Evolutionary conservation across 2,113 vertebrate genomes (phyloP).

Genomic region (Acrocephalus arundinaceus): DNA sequence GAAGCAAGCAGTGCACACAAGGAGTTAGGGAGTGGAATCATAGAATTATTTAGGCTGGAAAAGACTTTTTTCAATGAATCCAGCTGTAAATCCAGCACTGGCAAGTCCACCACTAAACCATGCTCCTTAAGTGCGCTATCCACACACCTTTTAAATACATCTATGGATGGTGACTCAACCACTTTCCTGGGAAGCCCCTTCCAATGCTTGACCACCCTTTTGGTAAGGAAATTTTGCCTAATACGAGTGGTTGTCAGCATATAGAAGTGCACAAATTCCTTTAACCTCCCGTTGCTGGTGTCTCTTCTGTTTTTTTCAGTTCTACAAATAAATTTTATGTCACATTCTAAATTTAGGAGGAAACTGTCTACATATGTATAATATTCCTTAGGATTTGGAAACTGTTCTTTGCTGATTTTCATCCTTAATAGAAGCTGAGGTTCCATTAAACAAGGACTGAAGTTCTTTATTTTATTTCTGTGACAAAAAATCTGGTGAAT

Average conservation of each 20-base stretch:
- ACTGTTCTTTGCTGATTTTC: neutral
- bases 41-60: neutral
- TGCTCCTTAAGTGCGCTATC: neutral
- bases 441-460: neutral
- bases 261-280: neutral
- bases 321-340: neutral
- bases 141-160: accelerated
- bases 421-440: neutral
- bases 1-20: neutral
- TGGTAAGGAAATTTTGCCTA: neutral
- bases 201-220: neutral
- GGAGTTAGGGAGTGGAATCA: neutral
- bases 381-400: neutral
- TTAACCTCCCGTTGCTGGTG: neutral
- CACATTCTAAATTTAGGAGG: neutral
- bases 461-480: neutral
- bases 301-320: neutral
- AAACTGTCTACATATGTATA: neutral
- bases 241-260: neutral
- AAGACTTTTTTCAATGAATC: neutral
- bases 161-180: too few relatives aligned
- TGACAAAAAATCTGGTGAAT: neutral
- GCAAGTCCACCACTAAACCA: neutral
- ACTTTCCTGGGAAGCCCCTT: neutral
- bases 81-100: neutral